Base-by-base conservation (phyloP, 2,797 vertebrate genomes). In the Peromyscus aztecus region DNA sequence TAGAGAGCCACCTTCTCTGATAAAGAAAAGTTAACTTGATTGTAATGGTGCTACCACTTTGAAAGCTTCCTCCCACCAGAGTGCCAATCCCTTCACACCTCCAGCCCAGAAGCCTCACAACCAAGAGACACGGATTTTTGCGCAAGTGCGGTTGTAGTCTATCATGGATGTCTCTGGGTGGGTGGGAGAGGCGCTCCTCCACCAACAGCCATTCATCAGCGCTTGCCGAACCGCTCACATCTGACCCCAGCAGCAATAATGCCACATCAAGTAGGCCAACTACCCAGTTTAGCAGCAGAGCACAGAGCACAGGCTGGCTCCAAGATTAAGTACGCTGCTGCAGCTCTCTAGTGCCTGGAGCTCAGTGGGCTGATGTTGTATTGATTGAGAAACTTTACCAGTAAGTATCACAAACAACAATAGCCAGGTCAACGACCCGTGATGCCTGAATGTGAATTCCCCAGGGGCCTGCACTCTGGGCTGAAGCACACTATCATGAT, bases 361-460 rank as follows among this genome's bases (percentile, higher is more conserved):
- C 99, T 98, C 98, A 98, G 98, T 97, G 94, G 99, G 99, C 99
- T 99, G 99, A 99, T 99, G 99, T 98, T 98, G 99, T 99, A 99
- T 99, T 99, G 99, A 99, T 99, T 99, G 99, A 97, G 97, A 99
- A 99, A 99, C 99, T 99, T 99, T 99, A 99, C 99, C 99, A 98
- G 99, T 99, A 99, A 99, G 99, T 99, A 99, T 99, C 99, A 99
- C 99, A 99, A 99, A 99, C 99, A 99, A 99, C 99, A 99, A 99
- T 99, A 99, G 99, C 99, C 99, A 99, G 99, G 99, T 99, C 99
- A 99, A 99, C 98, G 98, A 99, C 99, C 97, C 98, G 99, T 98
- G 99, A 99, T 98, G 99, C 99, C 99, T 99, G 99, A 99, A 98
- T 98, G 98, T 94, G 98, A 99, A 99, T 99, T 99, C 99, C 99